Evolutionary conservation across 2,888 invertebrate genomes (phyloP), one percentile per base, ranked within the genome.

Genomic region (Conistra vaccinii): DNA sequence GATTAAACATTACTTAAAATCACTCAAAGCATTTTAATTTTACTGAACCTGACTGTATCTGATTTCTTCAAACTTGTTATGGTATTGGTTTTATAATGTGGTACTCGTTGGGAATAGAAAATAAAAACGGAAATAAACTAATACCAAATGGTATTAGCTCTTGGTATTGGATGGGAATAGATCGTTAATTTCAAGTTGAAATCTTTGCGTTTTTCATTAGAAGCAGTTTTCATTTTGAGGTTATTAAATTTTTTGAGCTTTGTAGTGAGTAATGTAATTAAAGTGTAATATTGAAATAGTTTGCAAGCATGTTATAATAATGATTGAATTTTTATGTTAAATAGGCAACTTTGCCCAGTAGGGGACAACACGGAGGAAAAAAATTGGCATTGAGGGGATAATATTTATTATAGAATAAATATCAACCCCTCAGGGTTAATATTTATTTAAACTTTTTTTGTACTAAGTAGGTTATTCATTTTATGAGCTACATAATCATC

Each of bases 111-210:
- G n/a, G n/a, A n/a, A n/a, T n/a, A n/a, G n/a, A n/a, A n/a, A n/a
- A n/a, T n/a, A n/a, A n/a, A n/a, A n/a, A n/a, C n/a, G n/a, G n/a
- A n/a, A n/a, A n/a, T n/a, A n/a, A n/a, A n/a, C n/a, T n/a, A n/a
- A n/a, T n/a, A n/a, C n/a, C n/a, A n/a, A n/a, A n/a, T n/a, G n/a
- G n/a, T n/a, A n/a, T n/a, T n/a, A n/a, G n/a, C n/a, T n/a, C n/a
- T n/a, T n/a, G n/a, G n/a, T n/a, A n/a, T n/a, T n/a, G n/a, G n/a
- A n/a, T n/a, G n/a, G n/a, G n/a, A n/a, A n/a, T n/a, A n/a, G n/a
- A n/a, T n/a, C n/a, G 26, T 77, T 78, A 72, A 72, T 78, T 69
- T 26, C 23, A 71, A 39, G 5, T 45, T 69, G 45, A 6, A 53
- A 35, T 39, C 12, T 26, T 68, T 78, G 23, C 12, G n/a, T 45